A percentile compares a stretch with the other conserved stretches of the same genome.
phyloP scores from a whole-genome alignment of 2,113 vertebrate species.

The Oceanites oceanicus region DNA sequence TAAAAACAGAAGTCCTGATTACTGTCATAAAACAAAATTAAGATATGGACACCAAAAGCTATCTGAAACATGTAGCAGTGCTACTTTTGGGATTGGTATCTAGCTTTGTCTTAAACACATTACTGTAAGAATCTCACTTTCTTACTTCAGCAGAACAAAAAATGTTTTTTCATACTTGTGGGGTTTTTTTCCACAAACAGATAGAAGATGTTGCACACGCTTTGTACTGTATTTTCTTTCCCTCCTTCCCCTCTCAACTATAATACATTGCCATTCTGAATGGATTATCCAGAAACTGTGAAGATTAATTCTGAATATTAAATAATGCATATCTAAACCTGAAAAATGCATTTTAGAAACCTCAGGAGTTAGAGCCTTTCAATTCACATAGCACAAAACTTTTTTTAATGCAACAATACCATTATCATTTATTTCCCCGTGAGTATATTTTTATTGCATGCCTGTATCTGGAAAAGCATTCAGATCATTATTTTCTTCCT shows the following conservation, averaged over 20 bases:
- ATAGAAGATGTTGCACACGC: not conserved
- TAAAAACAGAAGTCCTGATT: not conserved
- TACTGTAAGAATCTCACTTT: not conserved
- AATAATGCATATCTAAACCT: slow-evolving; percentile 24
- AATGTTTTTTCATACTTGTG: not conserved
- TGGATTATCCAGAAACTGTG: not conserved
- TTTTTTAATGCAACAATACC: not conserved
- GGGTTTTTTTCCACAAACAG: not conserved
- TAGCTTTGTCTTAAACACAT: not conserved
- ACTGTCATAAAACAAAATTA: not conserved
- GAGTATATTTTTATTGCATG: not conserved
- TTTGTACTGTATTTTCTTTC: not conserved
- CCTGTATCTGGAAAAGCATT: not conserved
- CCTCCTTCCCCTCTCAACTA: not conserved
- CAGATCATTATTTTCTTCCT: not conserved
- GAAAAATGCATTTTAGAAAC: slow-evolving; percentile 32
- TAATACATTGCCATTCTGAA: not conserved
- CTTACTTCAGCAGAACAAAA: not conserved
- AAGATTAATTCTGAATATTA: slow-evolving; percentile 34
- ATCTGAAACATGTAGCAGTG: not conserved
- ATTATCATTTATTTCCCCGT: not conserved
- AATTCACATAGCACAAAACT: not conserved
- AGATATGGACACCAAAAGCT: not conserved
- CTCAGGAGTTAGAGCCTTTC: not conserved
- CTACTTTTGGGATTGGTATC: not conserved